Evolutionary conservation across 1,140 invertebrate genomes (phyloP).

Genomic region (Dendrolimus punctatus): DNA sequence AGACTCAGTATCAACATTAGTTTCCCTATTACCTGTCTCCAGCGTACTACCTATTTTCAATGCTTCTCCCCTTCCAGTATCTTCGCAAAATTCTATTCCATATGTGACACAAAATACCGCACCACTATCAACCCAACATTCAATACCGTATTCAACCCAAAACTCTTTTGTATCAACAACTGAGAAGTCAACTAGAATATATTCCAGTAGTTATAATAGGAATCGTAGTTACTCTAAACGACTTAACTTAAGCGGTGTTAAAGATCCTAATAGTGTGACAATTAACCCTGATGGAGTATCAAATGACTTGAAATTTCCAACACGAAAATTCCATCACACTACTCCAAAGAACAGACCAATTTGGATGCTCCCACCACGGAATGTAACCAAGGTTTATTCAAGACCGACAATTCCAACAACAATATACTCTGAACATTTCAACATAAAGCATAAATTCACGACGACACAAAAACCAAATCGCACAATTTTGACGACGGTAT

Average conservation of each 20-base stretch:
- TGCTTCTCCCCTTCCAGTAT: conserved; percentile 29
- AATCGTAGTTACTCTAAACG: conserved; percentile 56
- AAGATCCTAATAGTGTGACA: conserved; percentile 54
- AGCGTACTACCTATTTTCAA: conserved; percentile 21
- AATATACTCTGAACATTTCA: conserved; percentile 61
- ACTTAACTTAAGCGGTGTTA: conserved; percentile 40
- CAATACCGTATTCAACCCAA: too few species aligned
- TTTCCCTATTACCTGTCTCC: conserved; percentile 22
- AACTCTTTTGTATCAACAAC: conserved; percentile 22
- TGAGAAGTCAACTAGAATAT: conserved; percentile 28
- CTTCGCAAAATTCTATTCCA: conserved; percentile 32
- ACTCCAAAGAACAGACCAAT: conserved; percentile 52
- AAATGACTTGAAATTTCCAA: conserved; percentile 23
- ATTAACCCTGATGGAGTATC: conserved; percentile 26
- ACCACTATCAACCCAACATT: too few species aligned
- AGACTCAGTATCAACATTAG: conserved; percentile 22
- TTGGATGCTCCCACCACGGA: conserved; percentile 53
- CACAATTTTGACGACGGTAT: conserved; percentile 45
- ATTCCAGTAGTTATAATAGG: conserved; percentile 35
- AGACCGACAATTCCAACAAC: conserved; percentile 37
- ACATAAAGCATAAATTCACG: conserved; percentile 50
- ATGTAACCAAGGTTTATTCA: conserved; percentile 27
- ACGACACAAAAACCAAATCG: conserved; percentile 20
- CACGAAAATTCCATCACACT: conserved; percentile 46
- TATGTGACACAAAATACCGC: too few species aligned